Percentiles rank a stretch among this genome's conserved stretches.
Conservation (phyloP, 2,888 invertebrate species). For the Phalera bucephala region DNA sequence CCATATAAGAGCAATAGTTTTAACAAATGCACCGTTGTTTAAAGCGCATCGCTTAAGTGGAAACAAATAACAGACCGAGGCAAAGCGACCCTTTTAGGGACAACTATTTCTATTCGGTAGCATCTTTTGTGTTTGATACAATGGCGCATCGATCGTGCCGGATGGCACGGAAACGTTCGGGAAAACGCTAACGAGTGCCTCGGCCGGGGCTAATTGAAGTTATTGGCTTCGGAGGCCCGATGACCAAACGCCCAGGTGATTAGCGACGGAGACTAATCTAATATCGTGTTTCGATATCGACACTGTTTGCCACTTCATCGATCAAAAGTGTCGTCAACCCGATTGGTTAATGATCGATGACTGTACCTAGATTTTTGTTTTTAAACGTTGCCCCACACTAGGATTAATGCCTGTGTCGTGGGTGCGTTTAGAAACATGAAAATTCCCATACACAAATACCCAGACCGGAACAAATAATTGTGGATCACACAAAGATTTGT, state of each 20-base stretch:
- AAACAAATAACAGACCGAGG: slow-evolving; percentile 63
- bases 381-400: too few relatives aligned
- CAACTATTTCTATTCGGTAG: slow-evolving; percentile 64
- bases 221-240: slow-evolving; percentile 45
- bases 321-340: slow-evolving; percentile 50
- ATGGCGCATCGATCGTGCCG: slow-evolving; percentile 71
- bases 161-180: slow-evolving; percentile 61
- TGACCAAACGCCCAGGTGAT: slow-evolving; percentile 38
- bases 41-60: slow-evolving; percentile 46
- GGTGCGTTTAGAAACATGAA: too few relatives aligned
- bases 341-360: slow-evolving; percentile 56
- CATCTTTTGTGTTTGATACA: slow-evolving; percentile 73
- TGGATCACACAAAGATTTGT: too few relatives aligned
- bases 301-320: slow-evolving; percentile 55
- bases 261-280: slow-evolving; percentile 50
- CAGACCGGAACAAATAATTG: too few relatives aligned
- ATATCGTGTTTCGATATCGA: slow-evolving; percentile 49
- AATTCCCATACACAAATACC: too few relatives aligned
- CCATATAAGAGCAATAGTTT: slow-evolving; percentile 30
- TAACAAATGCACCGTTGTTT: slow-evolving; percentile 22
- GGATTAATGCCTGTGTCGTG: too few relatives aligned
- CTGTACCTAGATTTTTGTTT: too few relatives aligned
- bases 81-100: slow-evolving; percentile 63
- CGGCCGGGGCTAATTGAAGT: slow-evolving; percentile 67
- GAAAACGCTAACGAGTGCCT: slow-evolving; percentile 62